These are phyloP conservation scores for Paracyclopina nana DNA, from an alignment of 1,140 invertebrate genomes.

Conservation along the genomic window DNA sequence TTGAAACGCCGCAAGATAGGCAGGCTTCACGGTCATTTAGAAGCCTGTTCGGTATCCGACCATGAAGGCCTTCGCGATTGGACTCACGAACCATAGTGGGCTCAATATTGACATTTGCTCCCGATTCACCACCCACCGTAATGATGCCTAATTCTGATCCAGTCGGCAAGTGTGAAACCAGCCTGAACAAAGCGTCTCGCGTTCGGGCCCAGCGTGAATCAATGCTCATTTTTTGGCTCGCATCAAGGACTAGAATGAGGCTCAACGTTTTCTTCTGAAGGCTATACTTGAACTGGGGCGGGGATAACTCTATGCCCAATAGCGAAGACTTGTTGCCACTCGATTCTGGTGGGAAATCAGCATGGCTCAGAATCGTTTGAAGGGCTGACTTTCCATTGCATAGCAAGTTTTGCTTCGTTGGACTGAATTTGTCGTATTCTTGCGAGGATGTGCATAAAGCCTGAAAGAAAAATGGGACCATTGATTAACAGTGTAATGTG, in stretches of 20 bases:
- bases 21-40: not conserved
- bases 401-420: slow-evolving; percentile 10
- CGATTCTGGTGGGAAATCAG: not conserved
- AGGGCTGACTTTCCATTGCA: slow-evolving; percentile 4
- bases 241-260: not conserved
- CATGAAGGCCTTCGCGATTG: slow-evolving; percentile 23
- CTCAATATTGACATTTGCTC: slow-evolving; percentile 19
- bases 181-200: slow-evolving; percentile 20
- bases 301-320: not conserved
- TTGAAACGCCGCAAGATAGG: not conserved
- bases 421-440: slow-evolving; percentile 4
- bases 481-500: too few relatives aligned
- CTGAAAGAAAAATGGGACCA: not conserved
- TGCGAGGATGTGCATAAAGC: not conserved
- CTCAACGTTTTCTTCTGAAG: not conserved
- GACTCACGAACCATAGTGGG: slow-evolving; percentile 21
- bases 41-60: slow-evolving; percentile 21
- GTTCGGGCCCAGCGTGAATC: slow-evolving; percentile 21
- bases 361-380: not conserved
- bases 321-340: not conserved
- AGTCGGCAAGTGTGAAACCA: slow-evolving; percentile 22
- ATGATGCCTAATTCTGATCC: slow-evolving; percentile 23
- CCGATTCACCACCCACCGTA: slow-evolving; percentile 20
- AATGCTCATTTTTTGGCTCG: slow-evolving; percentile 4
- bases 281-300: not conserved